Conservation (phyloP, 2,113 vertebrate genomes). For the Callorhinus ursinus region DNA sequence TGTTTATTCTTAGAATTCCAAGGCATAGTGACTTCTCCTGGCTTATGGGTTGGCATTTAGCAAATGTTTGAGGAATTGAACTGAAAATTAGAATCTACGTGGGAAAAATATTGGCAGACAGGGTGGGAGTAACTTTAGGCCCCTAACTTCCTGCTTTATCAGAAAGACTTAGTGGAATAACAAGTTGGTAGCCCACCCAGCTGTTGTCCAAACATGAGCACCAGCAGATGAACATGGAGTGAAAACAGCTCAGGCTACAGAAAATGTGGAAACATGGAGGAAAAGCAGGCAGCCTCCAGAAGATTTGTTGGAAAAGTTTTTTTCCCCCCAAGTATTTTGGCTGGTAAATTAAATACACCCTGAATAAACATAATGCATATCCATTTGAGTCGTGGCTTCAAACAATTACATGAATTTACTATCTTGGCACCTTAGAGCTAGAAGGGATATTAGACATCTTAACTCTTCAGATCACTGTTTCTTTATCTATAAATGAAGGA, state of each 20-base stretch:
- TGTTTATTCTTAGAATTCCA: background rate
- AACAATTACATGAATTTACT: background rate
- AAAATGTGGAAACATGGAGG: background rate
- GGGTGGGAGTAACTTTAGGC: background rate
- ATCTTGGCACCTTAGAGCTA: background rate
- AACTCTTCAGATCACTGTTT: background rate
- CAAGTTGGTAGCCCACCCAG: background rate
- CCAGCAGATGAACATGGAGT: background rate
- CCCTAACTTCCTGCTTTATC: background rate
- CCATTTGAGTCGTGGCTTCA: background rate
- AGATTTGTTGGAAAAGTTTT: background rate
- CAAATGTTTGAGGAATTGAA: background rate
- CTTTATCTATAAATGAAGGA: background rate
- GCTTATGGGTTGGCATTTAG: background rate
- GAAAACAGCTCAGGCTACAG: background rate
- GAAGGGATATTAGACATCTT: background rate
- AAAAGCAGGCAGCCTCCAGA: background rate
- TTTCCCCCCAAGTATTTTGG: background rate
- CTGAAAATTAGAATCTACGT: background rate
- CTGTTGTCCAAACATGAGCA: background rate
- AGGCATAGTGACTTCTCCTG: background rate
- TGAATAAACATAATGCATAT: background rate
- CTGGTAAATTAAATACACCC: background rate
- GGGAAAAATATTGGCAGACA: background rate
- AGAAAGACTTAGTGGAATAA: background rate